Conservation (phyloP, 2,797 vertebrate genomes). For the Threskiornis aethiopicus region DNA sequence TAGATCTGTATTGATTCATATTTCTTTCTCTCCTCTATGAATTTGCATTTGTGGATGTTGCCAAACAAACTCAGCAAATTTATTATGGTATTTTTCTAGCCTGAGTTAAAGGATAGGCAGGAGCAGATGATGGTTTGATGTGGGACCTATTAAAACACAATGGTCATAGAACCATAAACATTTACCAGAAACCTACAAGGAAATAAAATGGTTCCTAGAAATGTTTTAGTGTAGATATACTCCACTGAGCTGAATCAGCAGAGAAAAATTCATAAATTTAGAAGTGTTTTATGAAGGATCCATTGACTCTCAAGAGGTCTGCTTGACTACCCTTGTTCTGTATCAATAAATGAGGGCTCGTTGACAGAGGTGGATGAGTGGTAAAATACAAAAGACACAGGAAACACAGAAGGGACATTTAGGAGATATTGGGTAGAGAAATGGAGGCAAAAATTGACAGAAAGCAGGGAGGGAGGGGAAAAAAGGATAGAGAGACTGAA, state of each 20-base stretch:
- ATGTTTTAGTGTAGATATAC: neutral
- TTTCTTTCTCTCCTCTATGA: neutral
- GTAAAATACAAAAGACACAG: neutral
- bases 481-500: neutral
- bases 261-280: neutral
- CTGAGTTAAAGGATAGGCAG: neutral
- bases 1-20: neutral
- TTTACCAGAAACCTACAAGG: neutral
- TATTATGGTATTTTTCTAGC: neutral
- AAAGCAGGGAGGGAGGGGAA: neutral
- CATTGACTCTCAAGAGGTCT: neutral
- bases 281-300: neutral
- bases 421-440: neutral
- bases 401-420: neutral
- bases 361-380: neutral
- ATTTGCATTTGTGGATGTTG: neutral
- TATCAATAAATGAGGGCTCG: neutral
- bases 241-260: neutral
- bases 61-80: neutral
- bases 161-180: neutral
- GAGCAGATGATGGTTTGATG: neutral
- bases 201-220: neutral
- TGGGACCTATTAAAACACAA: neutral
- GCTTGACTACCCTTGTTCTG: neutral
- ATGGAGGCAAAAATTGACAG: neutral